A percentile compares a stretch with the other conserved stretches of the same genome.
These are phyloP conservation scores for Brienomyrus longianalis DNA, from an alignment of 2,113 vertebrate genomes.

Conservation along the genomic window DNA sequence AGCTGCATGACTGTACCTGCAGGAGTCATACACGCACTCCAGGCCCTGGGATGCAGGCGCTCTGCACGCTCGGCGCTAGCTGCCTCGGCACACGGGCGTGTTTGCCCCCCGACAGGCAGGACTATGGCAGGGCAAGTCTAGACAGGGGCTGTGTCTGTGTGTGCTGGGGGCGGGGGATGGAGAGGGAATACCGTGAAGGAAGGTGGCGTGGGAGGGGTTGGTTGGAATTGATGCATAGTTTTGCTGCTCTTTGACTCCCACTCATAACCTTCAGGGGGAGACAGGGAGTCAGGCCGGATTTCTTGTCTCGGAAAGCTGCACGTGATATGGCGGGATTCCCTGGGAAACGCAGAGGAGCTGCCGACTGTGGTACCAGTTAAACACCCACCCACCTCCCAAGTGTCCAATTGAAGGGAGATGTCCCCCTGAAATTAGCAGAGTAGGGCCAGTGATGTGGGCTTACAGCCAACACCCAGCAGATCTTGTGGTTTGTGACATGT, in stretches of 20 bases:
- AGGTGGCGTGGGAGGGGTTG: background rate
- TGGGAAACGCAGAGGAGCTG: background rate
- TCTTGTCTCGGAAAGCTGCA: background rate
- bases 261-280: background rate
- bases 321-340: background rate
- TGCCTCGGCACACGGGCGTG: conserved; percentile 53
- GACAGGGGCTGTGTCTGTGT: conserved; percentile 42
- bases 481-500: background rate
- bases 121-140: conserved; percentile 54
- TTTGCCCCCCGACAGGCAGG: conserved; percentile 47
- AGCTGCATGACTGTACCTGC: background rate
- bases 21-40: background rate
- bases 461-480: background rate
- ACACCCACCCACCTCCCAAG: background rate
- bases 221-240: background rate
- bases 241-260: background rate
- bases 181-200: background rate
- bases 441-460: background rate
- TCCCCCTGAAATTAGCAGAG: background rate
- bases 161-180: background rate
- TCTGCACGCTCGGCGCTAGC: conserved; percentile 28
- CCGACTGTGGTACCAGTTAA: background rate
- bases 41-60: background rate
- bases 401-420: background rate
- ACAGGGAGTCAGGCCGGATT: background rate